These are phyloP conservation scores for Microchirus variegatus DNA, from an alignment of 2,797 vertebrate species.

Conservation along the genomic window DNA sequence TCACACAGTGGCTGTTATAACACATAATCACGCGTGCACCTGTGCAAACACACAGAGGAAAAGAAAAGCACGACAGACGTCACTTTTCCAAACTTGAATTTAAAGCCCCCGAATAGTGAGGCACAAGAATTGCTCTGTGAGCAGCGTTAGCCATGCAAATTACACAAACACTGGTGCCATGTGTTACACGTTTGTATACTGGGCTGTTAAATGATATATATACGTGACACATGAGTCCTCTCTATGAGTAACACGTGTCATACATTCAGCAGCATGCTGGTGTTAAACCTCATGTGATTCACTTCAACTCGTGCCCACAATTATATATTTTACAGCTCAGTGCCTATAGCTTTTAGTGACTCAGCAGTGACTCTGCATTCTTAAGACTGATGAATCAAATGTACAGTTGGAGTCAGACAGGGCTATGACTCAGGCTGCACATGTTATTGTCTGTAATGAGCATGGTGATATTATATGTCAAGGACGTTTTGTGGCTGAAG, in stretches of 20 bases:
- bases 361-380: conserved; percentile 54
- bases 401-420: conserved; percentile 36
- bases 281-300: conserved; percentile 35
- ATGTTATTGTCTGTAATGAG: conserved; percentile 56
- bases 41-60: conserved; percentile 76
- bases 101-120: conserved; percentile 30
- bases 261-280: conserved; percentile 37
- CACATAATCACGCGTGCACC: conserved; percentile 75
- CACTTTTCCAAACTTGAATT: conserved; percentile 41
- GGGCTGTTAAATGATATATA: no score
- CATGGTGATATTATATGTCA: conserved; percentile 60
- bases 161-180: conserved; percentile 6
- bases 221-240: not conserved
- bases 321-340: conserved; percentile 57
- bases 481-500: conserved; percentile 32
- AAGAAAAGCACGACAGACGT: conserved; percentile 42
- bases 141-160: not conserved
- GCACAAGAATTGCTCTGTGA: conserved; percentile 21
- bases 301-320: conserved; percentile 33
- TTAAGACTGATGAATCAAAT: conserved; percentile 1
- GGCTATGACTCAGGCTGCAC: conserved; percentile 46
- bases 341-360: conserved; percentile 49
- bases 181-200: not conserved
- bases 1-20: conserved; percentile 71
- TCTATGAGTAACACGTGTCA: conserved; percentile 13